These are phyloP conservation scores for Melipona quadrifasciata DNA, from an alignment of 1,140 invertebrate species.

Conservation along the genomic window DNA sequence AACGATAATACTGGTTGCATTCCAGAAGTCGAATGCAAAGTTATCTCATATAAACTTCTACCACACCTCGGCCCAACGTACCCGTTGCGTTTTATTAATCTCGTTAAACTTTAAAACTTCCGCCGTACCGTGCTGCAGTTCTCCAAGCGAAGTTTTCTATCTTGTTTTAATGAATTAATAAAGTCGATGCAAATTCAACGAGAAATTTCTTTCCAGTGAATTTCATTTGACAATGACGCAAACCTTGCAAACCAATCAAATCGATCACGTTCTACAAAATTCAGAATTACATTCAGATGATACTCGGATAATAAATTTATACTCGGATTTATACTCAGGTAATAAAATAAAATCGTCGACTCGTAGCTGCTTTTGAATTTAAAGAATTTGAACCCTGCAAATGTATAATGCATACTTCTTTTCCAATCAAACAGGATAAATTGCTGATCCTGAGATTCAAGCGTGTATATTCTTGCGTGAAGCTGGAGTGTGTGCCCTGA, in stretches of 20 bases:
- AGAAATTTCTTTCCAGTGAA: background rate
- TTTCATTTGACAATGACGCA: background rate
- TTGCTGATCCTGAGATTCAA: constrained; percentile 4
- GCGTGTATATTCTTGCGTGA: background rate
- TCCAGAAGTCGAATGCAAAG: constrained; percentile 55
- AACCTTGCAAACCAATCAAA: background rate
- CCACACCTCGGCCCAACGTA: constrained; percentile 11
- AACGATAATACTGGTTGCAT: constrained; percentile 54
- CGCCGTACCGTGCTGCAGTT: background rate
- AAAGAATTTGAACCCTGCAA: too few species aligned
- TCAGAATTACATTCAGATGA: too few species aligned
- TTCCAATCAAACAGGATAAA: background rate
- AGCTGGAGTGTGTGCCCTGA: background rate
- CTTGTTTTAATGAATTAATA: background rate
- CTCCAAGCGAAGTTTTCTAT: constrained; percentile 21
- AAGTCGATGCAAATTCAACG: background rate
- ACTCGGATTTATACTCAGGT: too few species aligned
- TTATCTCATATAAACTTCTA: constrained; percentile 68
- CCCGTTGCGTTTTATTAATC: constrained; percentile 56
- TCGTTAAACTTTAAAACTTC: constrained; percentile 56
- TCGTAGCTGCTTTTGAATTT: too few species aligned
- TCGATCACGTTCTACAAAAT: too few species aligned
- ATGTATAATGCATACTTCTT: background rate
- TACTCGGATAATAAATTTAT: too few species aligned
- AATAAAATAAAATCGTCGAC: too few species aligned